Evolutionary conservation across 35 echinoderm and acorn worm species (phyloP), one percentile per base, ranked within the genome.

Genomic region (Heliocidaris erythrogramma): DNA sequence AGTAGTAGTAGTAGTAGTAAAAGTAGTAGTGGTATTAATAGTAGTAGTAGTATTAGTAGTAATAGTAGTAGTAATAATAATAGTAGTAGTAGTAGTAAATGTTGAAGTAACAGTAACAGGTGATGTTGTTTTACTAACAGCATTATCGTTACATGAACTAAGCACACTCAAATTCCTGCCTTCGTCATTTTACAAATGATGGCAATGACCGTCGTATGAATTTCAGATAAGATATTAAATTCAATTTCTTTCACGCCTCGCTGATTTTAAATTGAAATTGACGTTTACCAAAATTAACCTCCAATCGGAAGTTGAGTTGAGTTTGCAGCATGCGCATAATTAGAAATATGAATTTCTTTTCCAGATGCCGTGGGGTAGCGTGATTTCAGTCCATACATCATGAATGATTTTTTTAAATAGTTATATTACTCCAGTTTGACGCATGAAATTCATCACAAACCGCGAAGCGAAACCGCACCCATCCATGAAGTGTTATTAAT

Each of bases 51-150:
- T 90, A 30, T 1, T 90, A 30, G 30, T 90, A 30, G 47, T 90
- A 30, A 5, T 90, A 48, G 47, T 90, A 30, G 47, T 90, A 48
- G 47, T 90, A 30, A 5, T 90, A 30, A 5, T 90, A 32, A 5
- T 90, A 30, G 88, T 90, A 29, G 69, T 84, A 29, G 69, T 84
- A 84, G n/a, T 84, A 29, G n/a, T 84, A 84, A n/a, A n/a, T n/a
- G 69, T 84, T 1, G 69, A 2, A 29, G n/a, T 84, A 84, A 4
- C 4, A 29, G n/a, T 84, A 29, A 4, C n/a, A 29, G 69, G 69
- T 84, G n/a, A 4, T 84, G 69, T 84, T 84, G 69, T 42, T 42
- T 42, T 42, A 42, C 35, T 42, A 42, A 42, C 0, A 42, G 35
- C 0, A 42, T 42, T 42, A 42, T 42, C 35, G 35, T 42, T 42